Conservation (phyloP, 2,113 vertebrate species). For the Corvus cornix region DNA sequence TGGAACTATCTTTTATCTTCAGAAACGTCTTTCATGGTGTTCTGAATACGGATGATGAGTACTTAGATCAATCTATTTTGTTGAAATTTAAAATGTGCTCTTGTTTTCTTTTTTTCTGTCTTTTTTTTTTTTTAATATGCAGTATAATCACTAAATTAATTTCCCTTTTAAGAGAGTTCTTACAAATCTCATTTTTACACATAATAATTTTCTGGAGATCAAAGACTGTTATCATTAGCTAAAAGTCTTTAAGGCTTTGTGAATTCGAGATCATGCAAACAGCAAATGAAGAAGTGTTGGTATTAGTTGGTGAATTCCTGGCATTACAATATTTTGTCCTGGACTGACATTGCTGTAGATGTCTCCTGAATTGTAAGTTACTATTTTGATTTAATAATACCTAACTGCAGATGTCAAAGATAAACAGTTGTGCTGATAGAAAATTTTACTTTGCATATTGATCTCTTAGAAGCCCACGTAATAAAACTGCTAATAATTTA, state of each 20-base stretch:
- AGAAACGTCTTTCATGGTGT: constrained; percentile 39
- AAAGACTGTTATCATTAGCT: neutral
- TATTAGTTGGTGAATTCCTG: neutral
- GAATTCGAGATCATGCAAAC: neutral
- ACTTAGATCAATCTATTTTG: constrained; percentile 23
- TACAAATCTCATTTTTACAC: constrained; percentile 29
- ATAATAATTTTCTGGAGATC: neutral
- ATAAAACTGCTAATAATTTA: neutral
- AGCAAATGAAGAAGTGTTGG: neutral
- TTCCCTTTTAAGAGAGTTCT: neutral
- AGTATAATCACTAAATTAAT: constrained; percentile 33
- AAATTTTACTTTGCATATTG: neutral
- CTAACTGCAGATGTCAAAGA: neutral
- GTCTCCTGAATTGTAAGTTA: neutral
- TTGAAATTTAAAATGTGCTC: constrained; percentile 29
- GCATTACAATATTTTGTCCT: neutral
- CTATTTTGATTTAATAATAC: neutral
- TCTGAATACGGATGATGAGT: constrained; percentile 46
- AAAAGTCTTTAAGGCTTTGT: neutral
- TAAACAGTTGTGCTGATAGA: neutral
- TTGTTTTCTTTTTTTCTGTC: neutral
- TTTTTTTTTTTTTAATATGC: neutral
- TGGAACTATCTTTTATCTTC: constrained; percentile 51
- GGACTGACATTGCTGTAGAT: neutral
- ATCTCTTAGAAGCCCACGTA: neutral